Evolutionary conservation across 2,888 invertebrate species (phyloP).

Genomic region (Lochmaea capreae): DNA sequence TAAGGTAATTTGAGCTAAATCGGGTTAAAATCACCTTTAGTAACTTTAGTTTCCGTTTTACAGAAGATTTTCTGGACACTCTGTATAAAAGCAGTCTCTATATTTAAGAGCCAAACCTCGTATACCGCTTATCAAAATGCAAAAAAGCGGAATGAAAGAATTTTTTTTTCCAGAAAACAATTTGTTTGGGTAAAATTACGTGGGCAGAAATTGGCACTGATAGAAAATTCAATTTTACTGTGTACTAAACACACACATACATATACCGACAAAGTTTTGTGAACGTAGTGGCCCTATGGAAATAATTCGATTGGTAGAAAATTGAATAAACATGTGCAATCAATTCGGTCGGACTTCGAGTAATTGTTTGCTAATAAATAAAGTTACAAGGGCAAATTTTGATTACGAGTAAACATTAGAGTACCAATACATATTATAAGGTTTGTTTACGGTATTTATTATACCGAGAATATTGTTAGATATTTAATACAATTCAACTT

Average conservation of each 20-base stretch:
- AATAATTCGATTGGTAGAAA: conserved; percentile 22
- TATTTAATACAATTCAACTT: too few relatives aligned
- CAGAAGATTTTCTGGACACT: too few relatives aligned
- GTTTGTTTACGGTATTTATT: neutral
- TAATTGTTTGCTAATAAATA: conserved; percentile 21
- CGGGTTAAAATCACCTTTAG: too few relatives aligned
- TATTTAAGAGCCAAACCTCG: too few relatives aligned
- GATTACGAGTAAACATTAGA: conserved; percentile 14
- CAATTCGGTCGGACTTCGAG: conserved; percentile 4
- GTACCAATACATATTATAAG: neutral
- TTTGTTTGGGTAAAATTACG: neutral
- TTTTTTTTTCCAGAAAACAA: neutral
- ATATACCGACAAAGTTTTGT: neutral
- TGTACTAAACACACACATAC: conserved; percentile 10
- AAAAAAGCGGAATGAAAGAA: too few relatives aligned
- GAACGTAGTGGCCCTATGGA: conserved; percentile 17
- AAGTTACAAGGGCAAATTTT: conserved; percentile 1
- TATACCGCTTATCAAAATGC: too few relatives aligned
- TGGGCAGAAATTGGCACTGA: neutral
- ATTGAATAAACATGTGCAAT: conserved; percentile 18
- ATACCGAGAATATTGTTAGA: neutral
- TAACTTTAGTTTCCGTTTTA: too few relatives aligned
- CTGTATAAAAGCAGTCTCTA: too few relatives aligned
- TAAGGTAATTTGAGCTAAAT: too few relatives aligned
- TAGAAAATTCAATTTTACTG: conserved; percentile 12